A percentile compares a stretch with the other conserved stretches of the same genome.
phyloP scores from a whole-genome alignment of 2,797 vertebrate genomes.

The Sebastes steindachneri region DNA sequence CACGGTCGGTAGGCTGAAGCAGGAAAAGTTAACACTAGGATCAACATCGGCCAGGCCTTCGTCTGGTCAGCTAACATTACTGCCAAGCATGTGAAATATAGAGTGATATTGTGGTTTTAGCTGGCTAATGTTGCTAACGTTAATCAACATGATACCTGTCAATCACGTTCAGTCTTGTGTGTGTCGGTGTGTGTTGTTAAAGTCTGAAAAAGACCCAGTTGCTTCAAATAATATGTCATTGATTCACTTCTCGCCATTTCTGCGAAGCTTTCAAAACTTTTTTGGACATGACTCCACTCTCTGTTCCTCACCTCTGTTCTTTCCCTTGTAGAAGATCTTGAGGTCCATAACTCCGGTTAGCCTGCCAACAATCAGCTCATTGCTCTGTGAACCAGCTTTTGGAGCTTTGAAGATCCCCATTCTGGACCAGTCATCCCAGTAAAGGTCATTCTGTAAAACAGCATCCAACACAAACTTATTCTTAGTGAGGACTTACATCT shows the following conservation, averaged over 20 bases:
- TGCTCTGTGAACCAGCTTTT: conserved; percentile 87
- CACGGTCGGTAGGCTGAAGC: too few relatives aligned
- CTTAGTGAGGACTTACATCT: neutral
- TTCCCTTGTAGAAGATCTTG: conserved; percentile 97
- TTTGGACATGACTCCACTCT: neutral
- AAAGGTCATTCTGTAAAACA: conserved; percentile 90
- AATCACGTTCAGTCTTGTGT: neutral
- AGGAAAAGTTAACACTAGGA: too few relatives aligned
- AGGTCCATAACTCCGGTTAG: conserved; percentile 97
- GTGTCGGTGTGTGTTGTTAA: too few relatives aligned
- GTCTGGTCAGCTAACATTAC: too few relatives aligned
- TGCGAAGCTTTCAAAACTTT: neutral
- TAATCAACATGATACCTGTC: too few relatives aligned
- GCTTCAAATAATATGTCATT: neutral
- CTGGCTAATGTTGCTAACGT: too few relatives aligned
- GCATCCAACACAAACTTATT: neutral
- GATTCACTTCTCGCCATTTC: neutral
- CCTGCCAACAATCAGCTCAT: conserved; percentile 89
- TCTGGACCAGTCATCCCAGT: conserved; percentile 99
- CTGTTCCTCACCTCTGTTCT: conserved; percentile 85
- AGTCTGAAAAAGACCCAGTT: neutral
- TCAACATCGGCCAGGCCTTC: too few relatives aligned
- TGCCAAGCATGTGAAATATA: too few relatives aligned
- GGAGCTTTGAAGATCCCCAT: conserved; percentile 97
- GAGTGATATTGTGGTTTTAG: too few relatives aligned